Percentiles rank a stretch among this genome's conserved stretches.
phyloP scores from a whole-genome alignment of 2,888 invertebrate genomes.

The Limnephilus auricula region DNA sequence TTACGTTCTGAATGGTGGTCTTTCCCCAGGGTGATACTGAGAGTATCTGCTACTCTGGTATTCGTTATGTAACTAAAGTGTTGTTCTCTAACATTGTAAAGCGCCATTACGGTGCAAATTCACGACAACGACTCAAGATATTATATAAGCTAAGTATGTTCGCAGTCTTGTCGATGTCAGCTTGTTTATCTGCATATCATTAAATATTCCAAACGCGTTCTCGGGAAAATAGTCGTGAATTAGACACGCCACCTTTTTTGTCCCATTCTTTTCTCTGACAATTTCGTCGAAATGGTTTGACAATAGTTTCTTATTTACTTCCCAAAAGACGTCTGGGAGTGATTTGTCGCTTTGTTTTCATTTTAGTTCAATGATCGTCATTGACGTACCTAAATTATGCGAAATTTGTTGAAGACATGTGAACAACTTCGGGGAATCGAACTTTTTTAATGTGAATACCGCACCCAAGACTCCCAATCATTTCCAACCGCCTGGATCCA shows the following conservation, averaged over 20 bases:
- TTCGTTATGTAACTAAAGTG: too few species aligned
- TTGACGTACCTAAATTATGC: not conserved
- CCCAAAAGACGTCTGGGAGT: not conserved
- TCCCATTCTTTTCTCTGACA: not conserved
- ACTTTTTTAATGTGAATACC: too few species aligned
- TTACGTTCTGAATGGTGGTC: too few species aligned
- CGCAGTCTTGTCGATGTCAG: not conserved
- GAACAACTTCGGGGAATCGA: not conserved
- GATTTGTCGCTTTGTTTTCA: not conserved
- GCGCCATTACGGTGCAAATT: not conserved
- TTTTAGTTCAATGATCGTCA: not conserved
- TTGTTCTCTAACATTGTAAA: too few species aligned
- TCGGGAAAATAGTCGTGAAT: slow-evolving; percentile 10
- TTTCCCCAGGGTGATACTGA: too few species aligned
- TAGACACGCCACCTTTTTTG: slow-evolving; percentile 2
- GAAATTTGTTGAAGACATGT: not conserved
- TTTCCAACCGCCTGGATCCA: too few species aligned
- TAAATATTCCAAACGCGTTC: slow-evolving; percentile 14
- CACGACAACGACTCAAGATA: not conserved
- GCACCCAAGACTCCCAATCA: too few species aligned
- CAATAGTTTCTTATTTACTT: not conserved
- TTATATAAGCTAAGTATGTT: not conserved
- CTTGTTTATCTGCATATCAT: not conserved
- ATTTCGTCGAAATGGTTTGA: not conserved
- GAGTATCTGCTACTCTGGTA: too few species aligned